Evolutionary conservation across 2,113 vertebrate species (phyloP).

Genomic region (Craseonycteris thonglongyai): DNA sequence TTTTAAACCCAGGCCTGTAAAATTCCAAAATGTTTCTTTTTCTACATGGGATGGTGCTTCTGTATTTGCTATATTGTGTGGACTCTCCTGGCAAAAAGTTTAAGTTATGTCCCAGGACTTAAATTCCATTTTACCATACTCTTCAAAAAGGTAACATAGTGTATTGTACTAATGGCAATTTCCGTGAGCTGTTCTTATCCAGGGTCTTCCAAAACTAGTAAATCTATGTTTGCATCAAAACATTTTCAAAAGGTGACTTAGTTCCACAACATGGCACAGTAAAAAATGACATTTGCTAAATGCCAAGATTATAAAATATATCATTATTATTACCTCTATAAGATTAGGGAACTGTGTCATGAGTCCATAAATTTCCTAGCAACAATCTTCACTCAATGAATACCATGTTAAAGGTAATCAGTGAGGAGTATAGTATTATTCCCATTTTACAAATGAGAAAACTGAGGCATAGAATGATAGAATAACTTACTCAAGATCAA

Average conservation of each 20-base stretch:
- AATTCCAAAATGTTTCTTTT: not conserved
- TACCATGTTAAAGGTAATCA: not conserved
- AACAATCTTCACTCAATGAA: not conserved
- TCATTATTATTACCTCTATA: not conserved
- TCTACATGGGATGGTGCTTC: not conserved
- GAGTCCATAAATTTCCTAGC: not conserved
- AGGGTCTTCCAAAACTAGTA: not conserved
- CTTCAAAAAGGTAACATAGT: not conserved
- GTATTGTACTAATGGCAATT: not conserved
- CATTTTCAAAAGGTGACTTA: not conserved
- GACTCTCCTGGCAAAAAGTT: not conserved
- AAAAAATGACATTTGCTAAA: not conserved
- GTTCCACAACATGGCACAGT: not conserved
- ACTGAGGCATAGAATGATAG: not conserved
- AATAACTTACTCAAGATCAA: not conserved
- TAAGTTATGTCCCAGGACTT: not conserved
- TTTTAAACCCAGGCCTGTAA: not conserved
- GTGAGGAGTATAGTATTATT: not conserved
- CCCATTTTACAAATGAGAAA: constrained; percentile 6
- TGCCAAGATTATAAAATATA: not conserved
- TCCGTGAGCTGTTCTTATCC: not conserved
- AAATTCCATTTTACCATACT: not conserved
- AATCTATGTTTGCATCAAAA: not conserved
- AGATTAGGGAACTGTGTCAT: not conserved
- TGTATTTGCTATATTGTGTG: not conserved